Conservation (phyloP, 2,113 vertebrate genomes). For the Sigmodon hispidus region DNA sequence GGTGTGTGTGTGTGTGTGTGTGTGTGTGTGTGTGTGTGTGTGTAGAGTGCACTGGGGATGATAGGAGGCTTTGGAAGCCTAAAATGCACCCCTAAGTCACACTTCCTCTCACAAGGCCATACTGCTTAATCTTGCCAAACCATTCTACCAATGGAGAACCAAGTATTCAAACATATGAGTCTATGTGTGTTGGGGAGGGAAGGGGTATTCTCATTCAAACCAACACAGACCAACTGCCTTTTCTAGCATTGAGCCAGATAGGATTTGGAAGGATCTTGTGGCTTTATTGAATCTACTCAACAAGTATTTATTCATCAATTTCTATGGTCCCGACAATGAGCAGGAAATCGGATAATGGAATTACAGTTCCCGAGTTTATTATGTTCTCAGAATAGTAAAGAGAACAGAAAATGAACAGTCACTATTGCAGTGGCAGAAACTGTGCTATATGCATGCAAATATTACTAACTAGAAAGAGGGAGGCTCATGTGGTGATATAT, state of each 20-base stretch:
- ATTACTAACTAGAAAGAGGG: neutral
- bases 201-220: neutral
- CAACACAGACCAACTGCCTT: neutral
- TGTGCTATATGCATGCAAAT: neutral
- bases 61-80: neutral
- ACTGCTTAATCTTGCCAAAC: neutral
- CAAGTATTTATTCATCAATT: neutral
- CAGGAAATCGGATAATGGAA: neutral
- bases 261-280: neutral
- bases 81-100: neutral
- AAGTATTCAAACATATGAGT: neutral
- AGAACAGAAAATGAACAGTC: neutral
- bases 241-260: neutral
- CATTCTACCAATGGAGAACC: neutral
- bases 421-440: neutral
- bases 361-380: neutral
- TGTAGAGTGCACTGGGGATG: neutral
- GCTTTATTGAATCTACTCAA: neutral
- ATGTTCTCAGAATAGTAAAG: neutral
- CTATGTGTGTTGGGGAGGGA: neutral
- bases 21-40: neutral
- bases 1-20: neutral
- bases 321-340: neutral
- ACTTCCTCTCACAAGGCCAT: neutral
- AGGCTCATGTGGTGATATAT: too few relatives aligned